Evolutionary conservation across 2,797 vertebrate genomes (phyloP), one percentile per base, ranked within the genome.

Genomic region (Platalea minor): DNA sequence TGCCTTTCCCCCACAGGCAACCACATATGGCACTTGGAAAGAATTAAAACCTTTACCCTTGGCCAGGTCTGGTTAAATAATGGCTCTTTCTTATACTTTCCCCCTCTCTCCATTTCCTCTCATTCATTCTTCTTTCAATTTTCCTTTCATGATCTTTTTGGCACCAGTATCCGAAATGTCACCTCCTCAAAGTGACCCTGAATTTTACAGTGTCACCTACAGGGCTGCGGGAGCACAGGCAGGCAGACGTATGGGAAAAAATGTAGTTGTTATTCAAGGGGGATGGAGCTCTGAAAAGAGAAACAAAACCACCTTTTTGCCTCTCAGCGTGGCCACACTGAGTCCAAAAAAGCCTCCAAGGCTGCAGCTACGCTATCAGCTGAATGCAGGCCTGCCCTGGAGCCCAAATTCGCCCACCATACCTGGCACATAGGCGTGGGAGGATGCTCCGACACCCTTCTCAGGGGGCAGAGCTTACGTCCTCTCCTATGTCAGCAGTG

Each of bases 21-120:
- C 95, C 92, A 94, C 96, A 97, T 91, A 96, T 95, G 95, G 97
- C 96, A 96, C 94, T 97, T 97, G 96, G 97, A 97, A 97, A 97
- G 96, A 97, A 97, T 97, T 91, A 96, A 97, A 97, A 98, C 92
- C 94, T 94, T 94, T 94, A 91, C 95, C 85, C 88, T 92, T 90
- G 90, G 63, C 95, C 91, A 95, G 93, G 88, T 96, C 96, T 92
- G 91, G 91, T 91, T 95, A 97, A 97, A 96, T 97, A 97, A 97
- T 95, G 91, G 91, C 64, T 91, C 94, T 97, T 97, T 92, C 81
- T 97, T 97, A 92, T 75, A 43, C 85, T 97, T 97, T 89, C 68
- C 89, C 88, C 65, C 77, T 75, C 93, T 85, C 91, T 86, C 96
- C 77, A 80, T 95, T 96, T 95, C 88, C 94, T 95, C 95, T 79